A percentile compares a stretch with the other conserved stretches of the same genome.
These are phyloP conservation scores for Digitonthophagus gazella DNA, from an alignment of 2,888 invertebrate species.

Conservation along the genomic window DNA sequence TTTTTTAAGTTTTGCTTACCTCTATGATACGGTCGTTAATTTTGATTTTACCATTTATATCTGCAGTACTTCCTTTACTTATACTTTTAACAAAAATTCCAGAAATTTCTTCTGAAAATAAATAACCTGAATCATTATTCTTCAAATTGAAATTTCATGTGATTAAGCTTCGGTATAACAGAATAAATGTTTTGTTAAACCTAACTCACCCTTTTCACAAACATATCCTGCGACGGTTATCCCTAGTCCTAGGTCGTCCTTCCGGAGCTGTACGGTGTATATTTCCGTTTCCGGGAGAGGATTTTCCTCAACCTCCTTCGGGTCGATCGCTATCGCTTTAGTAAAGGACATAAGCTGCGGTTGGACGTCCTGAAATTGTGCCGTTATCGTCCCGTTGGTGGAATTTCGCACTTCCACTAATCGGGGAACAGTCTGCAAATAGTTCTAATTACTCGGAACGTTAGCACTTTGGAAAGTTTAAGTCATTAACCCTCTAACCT, in stretches of 20 bases:
- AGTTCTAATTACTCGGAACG: background rate
- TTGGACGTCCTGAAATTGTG: conserved; percentile 6
- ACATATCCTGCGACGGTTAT: conserved; percentile 97
- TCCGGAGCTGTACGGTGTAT: conserved; percentile 84
- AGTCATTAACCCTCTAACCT: background rate
- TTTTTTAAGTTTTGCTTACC: conserved; percentile 44
- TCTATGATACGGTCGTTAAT: conserved; percentile 97
- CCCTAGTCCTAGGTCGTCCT: conserved; percentile 89
- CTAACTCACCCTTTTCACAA: conserved; percentile 75
- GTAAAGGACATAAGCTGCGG: background rate
- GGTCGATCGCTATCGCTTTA: conserved; percentile 5
- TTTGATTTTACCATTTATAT: conserved; percentile 84
- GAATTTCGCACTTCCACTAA: conserved; percentile 23
- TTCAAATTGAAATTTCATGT: background rate
- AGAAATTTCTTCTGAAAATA: conserved; percentile 85
- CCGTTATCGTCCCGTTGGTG: conserved; percentile 21
- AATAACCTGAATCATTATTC: conserved; percentile 19
- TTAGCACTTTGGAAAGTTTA: background rate
- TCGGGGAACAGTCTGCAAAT: conserved; percentile 27
- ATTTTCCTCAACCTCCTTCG: background rate
- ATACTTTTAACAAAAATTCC: conserved; percentile 99
- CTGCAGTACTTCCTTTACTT: conserved; percentile 94
- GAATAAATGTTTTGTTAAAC: background rate
- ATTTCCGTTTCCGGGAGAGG: conserved; percentile 79
- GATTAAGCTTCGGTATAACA: background rate